A percentile compares a stretch with the other conserved stretches of the same genome.
phyloP scores from a whole-genome alignment of 2,888 invertebrate genomes.

The Plusia festucae region DNA sequence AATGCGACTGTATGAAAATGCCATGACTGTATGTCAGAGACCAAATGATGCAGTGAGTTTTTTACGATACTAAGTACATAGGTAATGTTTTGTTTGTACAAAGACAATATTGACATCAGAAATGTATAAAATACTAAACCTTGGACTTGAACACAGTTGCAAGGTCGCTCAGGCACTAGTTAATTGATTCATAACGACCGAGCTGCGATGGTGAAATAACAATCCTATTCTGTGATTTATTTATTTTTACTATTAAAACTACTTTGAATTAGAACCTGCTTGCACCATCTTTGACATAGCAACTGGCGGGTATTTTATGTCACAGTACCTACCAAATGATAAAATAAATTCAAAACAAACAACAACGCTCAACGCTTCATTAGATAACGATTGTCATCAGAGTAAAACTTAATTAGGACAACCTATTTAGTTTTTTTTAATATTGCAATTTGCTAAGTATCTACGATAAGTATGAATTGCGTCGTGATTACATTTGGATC shows the following conservation, averaged over 20 bases:
- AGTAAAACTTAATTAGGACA: no score
- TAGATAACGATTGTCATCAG: not conserved
- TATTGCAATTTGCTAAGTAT: no score
- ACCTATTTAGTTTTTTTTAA: no score
- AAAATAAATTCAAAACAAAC: not conserved
- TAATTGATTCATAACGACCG: conserved; percentile 42
- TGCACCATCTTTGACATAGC: conserved; percentile 1
- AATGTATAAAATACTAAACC: conserved; percentile 18
- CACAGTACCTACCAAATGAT: no score
- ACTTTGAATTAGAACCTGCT: not conserved
- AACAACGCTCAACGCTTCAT: not conserved
- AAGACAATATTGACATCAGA: conserved; percentile 11
- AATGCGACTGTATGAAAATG: conserved; percentile 21
- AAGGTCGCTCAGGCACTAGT: conserved; percentile 40
- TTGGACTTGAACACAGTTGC: conserved; percentile 50
- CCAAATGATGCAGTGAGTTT: conserved; percentile 21
- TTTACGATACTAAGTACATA: conserved; percentile 23
- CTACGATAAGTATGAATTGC: no score
- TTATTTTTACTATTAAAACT: not conserved
- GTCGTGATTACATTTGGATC: not conserved
- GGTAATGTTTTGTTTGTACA: conserved; percentile 11
- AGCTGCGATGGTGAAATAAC: conserved; percentile 4
- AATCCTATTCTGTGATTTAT: not conserved
- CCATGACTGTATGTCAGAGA: conserved; percentile 2
- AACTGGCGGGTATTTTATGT: conserved; percentile 4